Evolutionary conservation across 2,113 vertebrate genomes (phyloP).

Genomic region (Syngnathus scovelli): DNA sequence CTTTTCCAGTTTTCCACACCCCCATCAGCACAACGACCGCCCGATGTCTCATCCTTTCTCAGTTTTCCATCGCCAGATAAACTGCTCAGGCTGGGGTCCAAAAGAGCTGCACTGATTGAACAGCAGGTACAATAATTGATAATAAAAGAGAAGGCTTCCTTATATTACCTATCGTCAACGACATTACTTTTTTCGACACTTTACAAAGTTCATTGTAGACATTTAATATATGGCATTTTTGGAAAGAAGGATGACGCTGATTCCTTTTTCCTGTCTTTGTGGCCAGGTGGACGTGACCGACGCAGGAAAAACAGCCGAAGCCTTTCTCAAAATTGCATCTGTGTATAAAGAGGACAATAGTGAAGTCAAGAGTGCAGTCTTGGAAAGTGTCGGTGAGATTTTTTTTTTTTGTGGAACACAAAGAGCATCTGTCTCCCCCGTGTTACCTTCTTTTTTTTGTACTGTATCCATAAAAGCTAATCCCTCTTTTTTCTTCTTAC

Average conservation of each 20-base stretch:
- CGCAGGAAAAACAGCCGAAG: slow-evolving; percentile 77
- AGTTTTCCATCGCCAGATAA: slow-evolving; percentile 92
- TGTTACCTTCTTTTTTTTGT: background rate
- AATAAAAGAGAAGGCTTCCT: too few species aligned
- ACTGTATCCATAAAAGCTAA: background rate
- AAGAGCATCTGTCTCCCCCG: background rate
- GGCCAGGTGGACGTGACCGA: slow-evolving; percentile 83
- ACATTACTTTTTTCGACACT: background rate
- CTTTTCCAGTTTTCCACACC: slow-evolving; percentile 72
- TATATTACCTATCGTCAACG: too few species aligned
- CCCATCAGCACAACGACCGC: slow-evolving; percentile 63
- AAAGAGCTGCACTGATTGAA: slow-evolving; percentile 79
- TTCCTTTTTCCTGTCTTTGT: background rate
- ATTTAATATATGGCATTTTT: too few species aligned
- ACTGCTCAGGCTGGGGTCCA: slow-evolving; percentile 83
- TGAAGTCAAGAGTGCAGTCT: slow-evolving; percentile 76
- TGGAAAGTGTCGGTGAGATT: slow-evolving; percentile 70
- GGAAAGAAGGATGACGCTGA: background rate
- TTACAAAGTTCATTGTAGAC: background rate
- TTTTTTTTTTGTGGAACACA: background rate
- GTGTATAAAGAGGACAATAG: slow-evolving; percentile 85
- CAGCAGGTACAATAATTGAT: slow-evolving; percentile 75
- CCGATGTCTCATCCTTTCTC: slow-evolving; percentile 84
- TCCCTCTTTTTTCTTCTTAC: slow-evolving; percentile 1
- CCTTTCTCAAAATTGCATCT: slow-evolving; percentile 87